These are phyloP conservation scores for Percina caprodes DNA, from an alignment of 2,113 vertebrate species.

Conservation along the genomic window DNA sequence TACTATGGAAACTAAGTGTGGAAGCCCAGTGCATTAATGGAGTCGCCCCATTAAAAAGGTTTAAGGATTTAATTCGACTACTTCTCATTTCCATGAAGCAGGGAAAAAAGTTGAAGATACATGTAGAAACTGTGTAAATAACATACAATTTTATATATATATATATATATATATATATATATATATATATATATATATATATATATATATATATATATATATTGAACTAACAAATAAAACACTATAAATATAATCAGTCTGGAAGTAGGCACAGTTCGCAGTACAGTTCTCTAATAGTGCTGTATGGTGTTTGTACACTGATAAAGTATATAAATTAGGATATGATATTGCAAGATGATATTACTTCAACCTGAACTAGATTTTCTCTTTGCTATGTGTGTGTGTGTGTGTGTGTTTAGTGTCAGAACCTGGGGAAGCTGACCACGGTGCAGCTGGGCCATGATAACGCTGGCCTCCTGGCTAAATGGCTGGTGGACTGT, in stretches of 20 bases:
- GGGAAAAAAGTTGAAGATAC: not conserved
- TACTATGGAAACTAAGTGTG: not conserved
- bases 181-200: not conserved
- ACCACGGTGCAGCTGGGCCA: conserved; percentile 95
- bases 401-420: conserved; percentile 80
- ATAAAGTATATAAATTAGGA: not conserved
- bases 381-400: not conserved
- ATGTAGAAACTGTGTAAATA: not conserved
- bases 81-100: not conserved
- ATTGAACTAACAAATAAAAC: not conserved
- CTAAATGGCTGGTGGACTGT: conserved; percentile 97
- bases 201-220: not conserved
- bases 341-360: not conserved
- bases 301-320: not conserved
- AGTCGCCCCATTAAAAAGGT: not conserved
- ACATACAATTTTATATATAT: not conserved
- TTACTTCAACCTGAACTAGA: not conserved
- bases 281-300: not conserved
- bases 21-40: not conserved
- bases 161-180: not conserved
- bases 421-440: conserved; percentile 95
- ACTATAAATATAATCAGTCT: not conserved
- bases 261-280: not conserved
- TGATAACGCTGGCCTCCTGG: conserved; percentile 94
- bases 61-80: not conserved